Evolutionary conservation across 2,797 vertebrate genomes (phyloP).

Genomic region (Sorex maritimensis): DNA sequence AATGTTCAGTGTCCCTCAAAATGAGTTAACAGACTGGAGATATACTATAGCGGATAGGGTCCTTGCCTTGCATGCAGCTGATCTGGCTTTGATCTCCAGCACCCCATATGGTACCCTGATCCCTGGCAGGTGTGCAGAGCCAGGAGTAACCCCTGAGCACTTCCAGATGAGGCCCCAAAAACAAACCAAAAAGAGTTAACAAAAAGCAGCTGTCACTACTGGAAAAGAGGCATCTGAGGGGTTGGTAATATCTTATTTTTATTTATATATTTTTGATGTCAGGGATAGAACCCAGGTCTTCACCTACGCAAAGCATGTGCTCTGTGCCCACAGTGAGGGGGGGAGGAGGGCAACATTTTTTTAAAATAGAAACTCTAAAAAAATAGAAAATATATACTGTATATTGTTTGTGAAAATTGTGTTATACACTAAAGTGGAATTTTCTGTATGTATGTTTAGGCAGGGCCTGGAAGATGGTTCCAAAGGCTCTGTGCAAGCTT

Average conservation of each 20-base stretch:
- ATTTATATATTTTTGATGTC: neutral
- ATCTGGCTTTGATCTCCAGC: no score
- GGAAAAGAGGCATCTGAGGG: neutral
- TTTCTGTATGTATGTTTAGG: neutral
- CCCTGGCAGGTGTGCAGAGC: no score
- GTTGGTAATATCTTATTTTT: neutral
- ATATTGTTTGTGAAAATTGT: conserved; percentile 39
- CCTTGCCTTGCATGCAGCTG: no score
- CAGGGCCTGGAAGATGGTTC: no score
- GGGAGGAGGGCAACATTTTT: no score
- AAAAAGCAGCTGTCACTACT: neutral
- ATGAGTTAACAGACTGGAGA: no score
- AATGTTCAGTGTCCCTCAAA: neutral
- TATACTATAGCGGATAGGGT: no score
- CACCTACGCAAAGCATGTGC: no score
- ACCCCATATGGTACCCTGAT: no score
- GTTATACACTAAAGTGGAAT: neutral
- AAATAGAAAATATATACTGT: neutral
- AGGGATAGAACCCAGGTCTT: no score
- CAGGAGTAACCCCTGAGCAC: no score
- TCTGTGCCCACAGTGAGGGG: no score
- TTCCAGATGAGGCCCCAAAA: neutral
- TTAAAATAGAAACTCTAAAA: neutral
- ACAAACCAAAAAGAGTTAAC: neutral
- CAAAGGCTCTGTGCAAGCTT: neutral